These are phyloP conservation scores for Corticium candelabrum DNA, from an alignment of 37 sponge, comb jelly and placozoan genomes.

Conservation along the genomic window DNA sequence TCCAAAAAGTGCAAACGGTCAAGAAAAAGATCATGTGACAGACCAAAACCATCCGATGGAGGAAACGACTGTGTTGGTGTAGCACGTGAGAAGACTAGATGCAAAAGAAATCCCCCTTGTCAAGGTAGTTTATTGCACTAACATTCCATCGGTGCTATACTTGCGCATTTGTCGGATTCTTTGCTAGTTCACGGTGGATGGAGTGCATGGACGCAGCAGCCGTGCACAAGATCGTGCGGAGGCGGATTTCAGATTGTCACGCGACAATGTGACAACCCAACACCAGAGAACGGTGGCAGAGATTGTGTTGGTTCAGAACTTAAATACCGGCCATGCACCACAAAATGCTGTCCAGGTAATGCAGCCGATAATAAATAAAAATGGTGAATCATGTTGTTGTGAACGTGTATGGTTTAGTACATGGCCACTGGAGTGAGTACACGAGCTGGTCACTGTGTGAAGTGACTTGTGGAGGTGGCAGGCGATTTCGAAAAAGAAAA, in stretches of 20 bases:
- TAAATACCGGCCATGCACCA: not conserved
- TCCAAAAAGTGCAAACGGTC: not conserved
- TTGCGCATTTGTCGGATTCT: too few relatives aligned
- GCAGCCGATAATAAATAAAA: too few relatives aligned
- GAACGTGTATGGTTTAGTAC: not conserved
- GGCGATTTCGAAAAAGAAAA: not conserved
- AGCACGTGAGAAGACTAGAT: not conserved
- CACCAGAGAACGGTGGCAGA: not conserved
- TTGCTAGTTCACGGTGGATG: not conserved
- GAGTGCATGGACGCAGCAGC: not conserved
- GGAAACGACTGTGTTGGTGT: not conserved
- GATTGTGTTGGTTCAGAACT: not conserved
- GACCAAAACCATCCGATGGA: not conserved
- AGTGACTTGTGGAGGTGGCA: not conserved
- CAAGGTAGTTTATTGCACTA: too few relatives aligned
- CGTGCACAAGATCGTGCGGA: not conserved
- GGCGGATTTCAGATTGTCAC: not conserved
- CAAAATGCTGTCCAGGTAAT: not conserved
- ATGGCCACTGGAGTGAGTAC: not conserved
- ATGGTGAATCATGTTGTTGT: too few relatives aligned
- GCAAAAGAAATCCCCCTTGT: not conserved
- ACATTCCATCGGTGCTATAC: too few relatives aligned
- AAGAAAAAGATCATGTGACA: not conserved
- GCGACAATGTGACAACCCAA: not conserved
- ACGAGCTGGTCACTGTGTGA: not conserved